A percentile compares a stretch with the other conserved stretches of the same genome.
Evolutionary conservation across 2,113 vertebrate species (phyloP).

Genomic region (Spea bombifrons): DNA sequence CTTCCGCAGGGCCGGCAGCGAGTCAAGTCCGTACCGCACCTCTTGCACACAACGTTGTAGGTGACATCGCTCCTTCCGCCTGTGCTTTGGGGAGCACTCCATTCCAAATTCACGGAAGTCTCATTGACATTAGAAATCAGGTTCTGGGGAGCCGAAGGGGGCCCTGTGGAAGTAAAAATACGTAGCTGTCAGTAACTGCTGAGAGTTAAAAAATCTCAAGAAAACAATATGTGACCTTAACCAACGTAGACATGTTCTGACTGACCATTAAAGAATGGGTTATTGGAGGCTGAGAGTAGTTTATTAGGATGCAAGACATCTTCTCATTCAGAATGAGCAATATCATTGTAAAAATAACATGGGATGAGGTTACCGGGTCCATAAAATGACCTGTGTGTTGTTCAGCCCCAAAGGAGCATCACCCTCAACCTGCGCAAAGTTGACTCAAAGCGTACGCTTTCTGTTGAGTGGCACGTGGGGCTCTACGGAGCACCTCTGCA

Average conservation of each 20-base stretch:
- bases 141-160: constrained; percentile 87
- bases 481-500: constrained; percentile 70
- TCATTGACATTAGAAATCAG: constrained; percentile 98
- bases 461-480: constrained; percentile 78
- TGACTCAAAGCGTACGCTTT: neutral
- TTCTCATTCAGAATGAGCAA: neutral
- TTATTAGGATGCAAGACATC: neutral
- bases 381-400: neutral
- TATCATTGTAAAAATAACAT: neutral
- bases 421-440: no score
- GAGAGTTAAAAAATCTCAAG: neutral
- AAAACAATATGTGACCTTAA: neutral
- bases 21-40: constrained; percentile 76
- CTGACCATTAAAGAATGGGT: neutral
- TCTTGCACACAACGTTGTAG: constrained; percentile 91
- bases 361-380: neutral
- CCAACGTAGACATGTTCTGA: neutral
- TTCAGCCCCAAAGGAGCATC: neutral
- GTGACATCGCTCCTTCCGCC: constrained; percentile 90
- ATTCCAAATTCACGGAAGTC: constrained; percentile 95
- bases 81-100: constrained; percentile 83
- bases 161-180: constrained; percentile 66
- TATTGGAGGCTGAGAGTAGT: neutral
- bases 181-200: neutral
- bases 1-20: constrained; percentile 88